Percentiles rank a stretch among this genome's conserved stretches.
Evolutionary conservation across 2,888 invertebrate genomes (phyloP).

Genomic region (Lithophane semibrunnea): DNA sequence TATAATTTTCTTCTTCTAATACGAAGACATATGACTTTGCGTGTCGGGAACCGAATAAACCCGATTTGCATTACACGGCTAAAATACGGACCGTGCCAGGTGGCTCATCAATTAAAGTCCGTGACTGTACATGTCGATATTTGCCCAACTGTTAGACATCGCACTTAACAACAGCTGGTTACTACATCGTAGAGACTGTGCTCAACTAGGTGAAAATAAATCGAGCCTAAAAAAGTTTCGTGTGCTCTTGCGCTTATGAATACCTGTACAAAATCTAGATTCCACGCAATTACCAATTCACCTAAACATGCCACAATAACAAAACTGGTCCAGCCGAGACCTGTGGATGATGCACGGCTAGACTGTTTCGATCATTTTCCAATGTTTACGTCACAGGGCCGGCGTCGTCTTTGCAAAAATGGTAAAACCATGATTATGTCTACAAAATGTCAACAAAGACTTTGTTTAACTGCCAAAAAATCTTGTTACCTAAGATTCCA

Average conservation of each 20-base stretch:
- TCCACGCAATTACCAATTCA: neutral
- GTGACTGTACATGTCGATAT: constrained; percentile 50
- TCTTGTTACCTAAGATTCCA: neutral
- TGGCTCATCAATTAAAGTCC: too few relatives aligned
- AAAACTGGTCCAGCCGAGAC: neutral
- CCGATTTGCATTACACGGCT: too few relatives aligned
- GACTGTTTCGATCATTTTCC: neutral
- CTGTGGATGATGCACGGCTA: neutral
- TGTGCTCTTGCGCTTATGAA: neutral
- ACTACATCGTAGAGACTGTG: constrained; percentile 26
- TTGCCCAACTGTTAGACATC: constrained; percentile 39
- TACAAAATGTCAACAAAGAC: constrained; percentile 1
- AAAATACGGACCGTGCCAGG: too few relatives aligned
- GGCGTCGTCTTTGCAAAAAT: neutral
- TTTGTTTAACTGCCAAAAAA: neutral
- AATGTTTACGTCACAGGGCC: neutral
- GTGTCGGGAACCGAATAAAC: too few relatives aligned
- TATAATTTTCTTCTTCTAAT: too few relatives aligned
- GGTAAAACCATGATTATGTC: neutral
- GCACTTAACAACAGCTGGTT: constrained; percentile 37
- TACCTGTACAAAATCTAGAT: neutral
- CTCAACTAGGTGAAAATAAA: constrained; percentile 2
- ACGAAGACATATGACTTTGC: too few relatives aligned
- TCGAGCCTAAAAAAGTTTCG: neutral
- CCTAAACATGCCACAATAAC: neutral